Base-by-base conservation (phyloP, 2,113 vertebrate species). In the Glareola pratincola region DNA sequence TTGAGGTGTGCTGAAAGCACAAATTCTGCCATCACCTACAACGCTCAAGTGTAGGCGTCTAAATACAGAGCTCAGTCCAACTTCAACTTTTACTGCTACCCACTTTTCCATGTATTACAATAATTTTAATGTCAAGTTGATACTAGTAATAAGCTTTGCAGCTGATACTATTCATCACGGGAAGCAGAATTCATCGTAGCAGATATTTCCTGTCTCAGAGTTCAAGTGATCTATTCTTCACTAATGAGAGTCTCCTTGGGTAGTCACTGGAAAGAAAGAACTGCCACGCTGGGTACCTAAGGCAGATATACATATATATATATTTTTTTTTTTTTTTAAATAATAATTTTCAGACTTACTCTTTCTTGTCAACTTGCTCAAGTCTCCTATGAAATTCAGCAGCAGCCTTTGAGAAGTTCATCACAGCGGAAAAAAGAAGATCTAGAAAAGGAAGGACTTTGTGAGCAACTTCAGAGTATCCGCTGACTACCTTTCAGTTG, bases 341-440 rank as follows among this genome's bases (percentile, higher is more conserved):
- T 18, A 37, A 4, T 6, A 67, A 39, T 86, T 85, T 66, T 72
- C 53, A 90, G 48, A 97, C 98, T 98, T 98, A 99, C 99, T 99
- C 96, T n/a, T 97, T 98, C 81, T 85, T 98, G 97, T 99, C 98
- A 57, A 99, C 88, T 54, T 96, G 95, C 73, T 95, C 94, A 34
- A 99, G 98, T 48, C 98, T 98, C 79, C 98, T 88, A 9, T 99
- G 98, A 88, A 99, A 99, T 79, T 97, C 98, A 23, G 67, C 78
- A 41, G 99, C 98, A 90, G 98, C 98, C 45, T 95, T 75, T 14
- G 99, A 99, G 97, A 99, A 99, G 95, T 99, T 99, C 20, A 93
- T 57, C 86, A 99, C 98, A 20, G 99, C 99, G 63, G 98, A 99
- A 98, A 99, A 99, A 80, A 99, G 97, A 21, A 98, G 80, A 74